Base-by-base conservation (phyloP, 2,113 vertebrate species). In the Petroica traversi region DNA sequence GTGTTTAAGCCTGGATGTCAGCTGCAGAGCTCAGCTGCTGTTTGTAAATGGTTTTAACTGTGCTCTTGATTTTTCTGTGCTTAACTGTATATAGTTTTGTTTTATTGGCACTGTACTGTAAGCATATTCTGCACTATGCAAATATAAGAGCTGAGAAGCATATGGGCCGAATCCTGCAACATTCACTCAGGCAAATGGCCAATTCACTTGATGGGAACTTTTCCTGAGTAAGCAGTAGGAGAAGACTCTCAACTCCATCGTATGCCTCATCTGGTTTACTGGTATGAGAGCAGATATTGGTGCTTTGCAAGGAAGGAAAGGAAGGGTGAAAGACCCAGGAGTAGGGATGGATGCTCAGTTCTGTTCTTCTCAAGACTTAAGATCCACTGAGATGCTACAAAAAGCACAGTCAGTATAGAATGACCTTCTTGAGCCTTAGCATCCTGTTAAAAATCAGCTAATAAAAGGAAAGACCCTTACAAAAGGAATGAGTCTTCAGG, bases 41-140 rank as follows among this genome's bases (percentile, higher is more conserved):
- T 97, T 95, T 94, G 96, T 87, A 97, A 98, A 95, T 95, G 92
- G 89, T 88, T 87, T 95, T 89, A 95, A 97, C 97, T 95, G 92
- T 91, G 89, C 78, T 95, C 95, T 95, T 96, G 95, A 93, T 98
- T 98, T 95, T 95, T 92, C 64, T 89, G 91, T 85, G 79, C 96
- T 97, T 92, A 96, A 76, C 94, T 85, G 93, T 95, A 96, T 91
- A 93, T 92, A 74, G 93, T 80, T 97, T 93, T 94, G 92, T 95
- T 94, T 95, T 96, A 97, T 54, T 92, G 95, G 95, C 89, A 92
- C 76, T 63, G n/a, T 88, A 86, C 92, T 79, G 64, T 89, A 97
- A 96, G 94, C 81, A 75, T 97, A 93, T 95, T 96, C 93, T 78
- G 67, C 83, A 83, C 94, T 94, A 95, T 82, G 85, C 94, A 95